phyloP scores from a whole-genome alignment of 2,888 invertebrate species.

The Heliconius erato region DNA sequence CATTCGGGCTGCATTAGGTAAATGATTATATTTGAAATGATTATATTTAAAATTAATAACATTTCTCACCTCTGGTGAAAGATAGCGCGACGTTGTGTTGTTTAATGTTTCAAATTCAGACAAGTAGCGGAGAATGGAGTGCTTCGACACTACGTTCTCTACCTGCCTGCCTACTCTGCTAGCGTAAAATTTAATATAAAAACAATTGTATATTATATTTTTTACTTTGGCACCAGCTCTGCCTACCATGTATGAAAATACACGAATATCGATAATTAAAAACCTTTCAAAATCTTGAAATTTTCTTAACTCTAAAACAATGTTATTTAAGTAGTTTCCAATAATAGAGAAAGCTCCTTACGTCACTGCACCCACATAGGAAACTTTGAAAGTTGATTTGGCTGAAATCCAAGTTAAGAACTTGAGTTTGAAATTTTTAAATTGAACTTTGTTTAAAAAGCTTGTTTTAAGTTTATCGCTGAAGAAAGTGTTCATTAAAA shows the following conservation, averaged over 20 bases:
- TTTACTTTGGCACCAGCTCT: background rate
- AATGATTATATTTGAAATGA: no score
- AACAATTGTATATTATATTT: no score
- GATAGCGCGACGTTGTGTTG: no score
- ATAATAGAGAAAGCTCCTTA: background rate
- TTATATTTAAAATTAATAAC: no score
- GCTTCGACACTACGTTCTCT: no score
- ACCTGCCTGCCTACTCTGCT: no score
- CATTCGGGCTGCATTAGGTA: no score
- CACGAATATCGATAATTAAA: background rate
- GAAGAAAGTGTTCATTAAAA: background rate
- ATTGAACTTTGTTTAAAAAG: background rate
- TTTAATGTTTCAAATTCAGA: no score
- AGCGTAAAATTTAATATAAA: no score
- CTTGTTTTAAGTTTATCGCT: background rate
- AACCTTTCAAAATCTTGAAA: background rate
- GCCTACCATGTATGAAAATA: background rate
- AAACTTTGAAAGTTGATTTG: conserved; percentile 12
- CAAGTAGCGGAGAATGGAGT: no score
- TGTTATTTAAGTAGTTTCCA: background rate
- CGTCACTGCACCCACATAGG: background rate
- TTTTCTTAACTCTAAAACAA: background rate
- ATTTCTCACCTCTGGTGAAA: no score
- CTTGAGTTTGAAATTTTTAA: background rate
- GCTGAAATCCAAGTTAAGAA: background rate